Evolutionary conservation across 1,140 invertebrate species (phyloP), one percentile per base, ranked within the genome.

Genomic region (Lordiphosa stackelbergi): DNA sequence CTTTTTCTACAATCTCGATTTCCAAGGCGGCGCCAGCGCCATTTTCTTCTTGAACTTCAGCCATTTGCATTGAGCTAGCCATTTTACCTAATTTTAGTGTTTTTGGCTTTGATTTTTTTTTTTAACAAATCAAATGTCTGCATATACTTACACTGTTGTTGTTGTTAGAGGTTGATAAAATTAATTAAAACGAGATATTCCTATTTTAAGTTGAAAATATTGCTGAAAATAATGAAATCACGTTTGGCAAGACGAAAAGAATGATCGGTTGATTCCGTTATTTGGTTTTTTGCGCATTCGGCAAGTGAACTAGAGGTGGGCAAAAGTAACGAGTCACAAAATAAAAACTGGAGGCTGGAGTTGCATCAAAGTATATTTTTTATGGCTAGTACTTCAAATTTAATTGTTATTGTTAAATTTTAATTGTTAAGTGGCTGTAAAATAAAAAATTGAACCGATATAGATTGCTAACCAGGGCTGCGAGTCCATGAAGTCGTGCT

Each of bases 11-110:
- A 34, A 13, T 57, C 24, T 52, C n/a, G 35, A 58, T 70, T 55
- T 73, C 52, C 53, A 71, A 49, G 57, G 75, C 83, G 77, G 65
- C 83, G 73, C 65, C 69, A 71, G 77, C 83, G 61, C 63, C 83
- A 85, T 85, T 83, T 85, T 84, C 73, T 75, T 85, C 65, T 49
- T 55, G 43, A 58, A 16, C 38, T 59, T 81, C 66, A 42, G 64
- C 58, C 37, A 75, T 59, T 83, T 75, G 62, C 68, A 71, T 71
- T 68, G 56, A 49, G 38, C 22, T 49, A 35, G 63, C 61, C 51
- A 74, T 54, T 60, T 47, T 60, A 22, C 45, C 41, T 31, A 22
- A 11, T 28, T 13, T 28, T 5, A 31, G 48, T 53, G 35, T 13
- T 10, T 45, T 42, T 28, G 9, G 7, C 7, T 6, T 41, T 46